Percentiles rank a stretch among this genome's conserved stretches.
These are phyloP conservation scores for Mirounga angustirostris DNA, from an alignment of 2,113 vertebrate species.

Conservation along the genomic window DNA sequence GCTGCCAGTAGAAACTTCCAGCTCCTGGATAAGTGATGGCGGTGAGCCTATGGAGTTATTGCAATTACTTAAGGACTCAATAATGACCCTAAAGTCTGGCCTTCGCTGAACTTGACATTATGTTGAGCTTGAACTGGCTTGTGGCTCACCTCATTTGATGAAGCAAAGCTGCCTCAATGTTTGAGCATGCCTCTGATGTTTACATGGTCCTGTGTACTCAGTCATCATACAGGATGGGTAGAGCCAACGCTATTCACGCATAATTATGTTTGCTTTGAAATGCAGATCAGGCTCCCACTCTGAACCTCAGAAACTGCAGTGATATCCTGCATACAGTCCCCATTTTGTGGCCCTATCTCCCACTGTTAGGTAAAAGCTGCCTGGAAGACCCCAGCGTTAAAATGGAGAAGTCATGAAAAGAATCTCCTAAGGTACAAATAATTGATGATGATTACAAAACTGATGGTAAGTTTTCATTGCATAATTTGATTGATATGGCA, in stretches of 20 bases:
- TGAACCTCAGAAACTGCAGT: neutral
- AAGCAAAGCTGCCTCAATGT: neutral
- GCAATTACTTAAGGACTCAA: neutral
- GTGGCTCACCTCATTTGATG: neutral
- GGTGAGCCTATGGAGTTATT: neutral
- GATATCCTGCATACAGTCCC: neutral
- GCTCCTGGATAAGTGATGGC: neutral
- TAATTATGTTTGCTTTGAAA: constrained; percentile 22
- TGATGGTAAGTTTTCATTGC: constrained; percentile 80
- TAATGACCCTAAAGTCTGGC: neutral
- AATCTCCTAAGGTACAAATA: constrained; percentile 69
- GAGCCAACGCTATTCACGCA: neutral
- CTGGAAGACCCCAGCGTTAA: neutral
- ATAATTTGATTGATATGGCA: constrained; percentile 80
- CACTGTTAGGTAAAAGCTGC: neutral
- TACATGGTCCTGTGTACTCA: neutral
- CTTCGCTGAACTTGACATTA: neutral
- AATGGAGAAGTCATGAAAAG: constrained; percentile 67
- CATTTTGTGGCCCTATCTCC: neutral
- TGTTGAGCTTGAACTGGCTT: neutral
- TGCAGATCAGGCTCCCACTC: neutral
- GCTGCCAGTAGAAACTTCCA: neutral
- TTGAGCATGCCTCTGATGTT: neutral
- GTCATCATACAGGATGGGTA: neutral
- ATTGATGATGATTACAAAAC: constrained; percentile 81